A percentile compares a stretch with the other conserved stretches of the same genome.
These are phyloP conservation scores for Pegea sp. DNA, from an alignment of 23 tunicate genomes.

Conservation along the genomic window DNA sequence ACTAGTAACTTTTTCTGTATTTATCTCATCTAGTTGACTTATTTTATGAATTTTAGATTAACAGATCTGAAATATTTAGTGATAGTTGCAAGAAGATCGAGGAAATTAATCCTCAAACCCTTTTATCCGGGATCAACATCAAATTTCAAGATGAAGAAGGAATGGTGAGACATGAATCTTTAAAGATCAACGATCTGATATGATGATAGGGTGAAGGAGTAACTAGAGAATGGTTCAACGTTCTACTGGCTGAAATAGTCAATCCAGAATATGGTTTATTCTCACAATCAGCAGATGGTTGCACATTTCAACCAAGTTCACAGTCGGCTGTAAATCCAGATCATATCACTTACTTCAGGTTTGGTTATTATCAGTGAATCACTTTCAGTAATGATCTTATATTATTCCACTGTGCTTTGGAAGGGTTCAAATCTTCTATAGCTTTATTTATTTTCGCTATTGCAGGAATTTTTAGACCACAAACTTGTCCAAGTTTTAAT, in stretches of 20 bases:
- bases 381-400: no score
- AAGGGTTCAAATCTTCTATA: no score
- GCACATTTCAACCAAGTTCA: slow-evolving; percentile 77
- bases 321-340: slow-evolving; percentile 77
- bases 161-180: slow-evolving; percentile 11
- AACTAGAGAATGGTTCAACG: slow-evolving; percentile 72
- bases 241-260: slow-evolving; percentile 60
- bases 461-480: no score
- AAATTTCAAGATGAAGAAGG: slow-evolving; percentile 79
- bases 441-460: no score
- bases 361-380: no score
- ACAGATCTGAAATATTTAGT: slow-evolving; percentile 19
- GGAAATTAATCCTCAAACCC: slow-evolving; percentile 1
- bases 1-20: no score
- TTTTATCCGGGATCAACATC: slow-evolving; percentile 20
- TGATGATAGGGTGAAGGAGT: slow-evolving; percentile 61
- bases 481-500: no score
- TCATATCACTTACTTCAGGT: slow-evolving; percentile 63
- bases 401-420: no score
- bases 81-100: slow-evolving; percentile 56
- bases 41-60: no score
- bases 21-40: no score
- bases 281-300: slow-evolving; percentile 73
- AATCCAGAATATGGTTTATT: slow-evolving; percentile 81
- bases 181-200: background rate